Conservation (phyloP, 2,888 invertebrate genomes). For the Acleris cristana region DNA sequence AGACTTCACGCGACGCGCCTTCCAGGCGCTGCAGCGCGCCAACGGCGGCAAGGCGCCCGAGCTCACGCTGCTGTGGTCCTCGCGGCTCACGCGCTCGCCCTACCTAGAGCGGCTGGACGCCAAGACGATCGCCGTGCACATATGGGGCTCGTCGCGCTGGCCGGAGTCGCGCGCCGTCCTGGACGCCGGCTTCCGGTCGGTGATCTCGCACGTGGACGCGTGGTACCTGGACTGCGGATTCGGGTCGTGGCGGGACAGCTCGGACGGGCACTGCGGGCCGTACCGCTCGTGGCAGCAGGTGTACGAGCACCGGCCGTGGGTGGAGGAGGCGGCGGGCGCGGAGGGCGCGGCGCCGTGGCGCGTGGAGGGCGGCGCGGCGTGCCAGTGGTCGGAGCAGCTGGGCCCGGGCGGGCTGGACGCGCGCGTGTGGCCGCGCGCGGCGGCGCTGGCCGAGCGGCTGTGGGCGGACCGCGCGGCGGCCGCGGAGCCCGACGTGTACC, state of each 20-base stretch:
- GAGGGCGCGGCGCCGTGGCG: constrained; percentile 70
- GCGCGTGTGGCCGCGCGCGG: constrained; percentile 92
- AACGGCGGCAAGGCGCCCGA: constrained; percentile 84
- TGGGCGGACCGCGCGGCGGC: constrained; percentile 86
- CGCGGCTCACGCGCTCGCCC: constrained; percentile 89
- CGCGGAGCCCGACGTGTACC: constrained; percentile 85
- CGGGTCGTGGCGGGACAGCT: constrained; percentile 92
- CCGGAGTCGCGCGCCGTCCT: constrained; percentile 90
- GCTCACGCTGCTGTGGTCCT: constrained; percentile 89
- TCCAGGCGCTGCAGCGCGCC: constrained; percentile 85
- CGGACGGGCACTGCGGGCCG: constrained; percentile 93
- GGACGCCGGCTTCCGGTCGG: constrained; percentile 89
- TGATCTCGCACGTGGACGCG: constrained; percentile 93
- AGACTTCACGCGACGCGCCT: constrained; percentile 88
- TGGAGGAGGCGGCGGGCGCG: constrained; percentile 60
- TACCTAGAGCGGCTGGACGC: constrained; percentile 85
- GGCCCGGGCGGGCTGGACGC: constrained; percentile 89
- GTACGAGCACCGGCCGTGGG: constrained; percentile 92
- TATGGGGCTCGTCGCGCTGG: constrained; percentile 93
- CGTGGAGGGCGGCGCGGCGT: constrained; percentile 90
- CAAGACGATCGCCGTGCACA: constrained; percentile 86
- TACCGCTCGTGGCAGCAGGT: constrained; percentile 94
- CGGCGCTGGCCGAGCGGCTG: constrained; percentile 91
- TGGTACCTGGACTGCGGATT: constrained; percentile 96
- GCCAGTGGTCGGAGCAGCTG: constrained; percentile 93